Evolutionary conservation across 2,888 invertebrate genomes (phyloP), one percentile per base, ranked within the genome.

Genomic region (Salpingus planirostris): DNA sequence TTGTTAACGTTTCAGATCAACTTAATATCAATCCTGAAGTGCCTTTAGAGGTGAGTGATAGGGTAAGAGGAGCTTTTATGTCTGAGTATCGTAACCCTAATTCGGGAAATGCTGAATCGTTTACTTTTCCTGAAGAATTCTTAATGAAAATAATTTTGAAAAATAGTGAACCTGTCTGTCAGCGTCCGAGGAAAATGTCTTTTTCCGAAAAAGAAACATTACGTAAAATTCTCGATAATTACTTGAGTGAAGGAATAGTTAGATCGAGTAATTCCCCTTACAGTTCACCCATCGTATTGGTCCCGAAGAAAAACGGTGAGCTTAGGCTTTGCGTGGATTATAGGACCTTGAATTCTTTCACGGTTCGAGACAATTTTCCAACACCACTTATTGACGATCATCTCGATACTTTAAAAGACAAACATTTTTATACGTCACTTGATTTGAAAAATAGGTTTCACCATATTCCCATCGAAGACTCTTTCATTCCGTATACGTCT

Each of bases 401-500:
- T 5, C 8, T 18, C 5, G 18, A 18, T 8, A 18, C 5, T 6
- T 18, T 18, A 18, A 18, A 18, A 8, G 5, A 8, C 18, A 18
- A 18, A 8, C 5, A 8, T 6, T 18, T 6, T 8, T 18, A 6
- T 18, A 18, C 18, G 5, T 6, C 5, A 8, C 8, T 18, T 21
- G 3, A 10, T 21, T n/a, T 2, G 21, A 2, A 8, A n/a, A 43
- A 33, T 28, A 46, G 44, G 2, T 51, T 50, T 21, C 34, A 44
- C 24, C 47, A 47, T 21, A 25, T 47, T 6, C 14, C 13, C 3
- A 30, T 50, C 21, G 33, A 36, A 3, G 28, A 33, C n/a, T 38
- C 43, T 8, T 46, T 44, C 2, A 35, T 44, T 6, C 33, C 37
- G 15, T 45, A 27, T 24, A 49, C 46, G 1, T 33, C 40, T 2